These are phyloP conservation scores for Nomada goodeniana DNA, from an alignment of 2,888 invertebrate genomes.

Conservation along the genomic window DNA sequence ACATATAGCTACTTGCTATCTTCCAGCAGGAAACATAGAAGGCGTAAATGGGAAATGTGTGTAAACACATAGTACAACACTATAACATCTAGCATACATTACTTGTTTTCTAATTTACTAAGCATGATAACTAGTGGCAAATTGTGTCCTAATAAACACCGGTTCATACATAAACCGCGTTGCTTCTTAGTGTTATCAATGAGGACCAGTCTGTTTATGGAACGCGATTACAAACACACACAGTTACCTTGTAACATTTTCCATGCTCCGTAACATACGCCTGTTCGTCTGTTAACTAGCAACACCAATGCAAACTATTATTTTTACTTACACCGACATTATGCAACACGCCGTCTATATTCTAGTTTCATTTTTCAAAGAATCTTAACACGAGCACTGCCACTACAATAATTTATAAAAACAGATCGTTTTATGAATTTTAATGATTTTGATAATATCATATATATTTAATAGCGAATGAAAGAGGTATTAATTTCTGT, in stretches of 20 bases:
- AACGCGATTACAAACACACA: conserved; percentile 59
- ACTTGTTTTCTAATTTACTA: conserved; percentile 57
- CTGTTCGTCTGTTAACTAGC: conserved; percentile 27
- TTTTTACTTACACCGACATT: conserved; percentile 41
- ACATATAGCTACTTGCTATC: conserved; percentile 63
- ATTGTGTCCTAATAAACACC: conserved; percentile 59
- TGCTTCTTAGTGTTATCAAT: conserved; percentile 46
- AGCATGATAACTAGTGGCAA: conserved; percentile 58
- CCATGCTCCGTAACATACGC: conserved; percentile 41
- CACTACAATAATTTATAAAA: neutral
- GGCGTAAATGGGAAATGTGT: conserved; percentile 56
- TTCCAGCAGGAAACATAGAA: conserved; percentile 57
- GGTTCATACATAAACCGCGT: conserved; percentile 60
- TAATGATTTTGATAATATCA: neutral
- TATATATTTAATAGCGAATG: too few species aligned
- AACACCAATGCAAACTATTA: conserved; percentile 40
- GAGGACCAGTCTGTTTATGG: conserved; percentile 49
- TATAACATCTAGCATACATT: conserved; percentile 68
- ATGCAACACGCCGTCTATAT: conserved; percentile 7
- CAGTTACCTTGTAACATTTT: conserved; percentile 36
- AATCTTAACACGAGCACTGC: conserved; percentile 12
- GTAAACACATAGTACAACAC: conserved; percentile 65
- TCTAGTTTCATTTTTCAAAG: conserved; percentile 10
- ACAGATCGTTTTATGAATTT: neutral
- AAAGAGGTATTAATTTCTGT: too few species aligned